Conservation (phyloP, 2,888 invertebrate species). For the Creontiades dilutus region DNA sequence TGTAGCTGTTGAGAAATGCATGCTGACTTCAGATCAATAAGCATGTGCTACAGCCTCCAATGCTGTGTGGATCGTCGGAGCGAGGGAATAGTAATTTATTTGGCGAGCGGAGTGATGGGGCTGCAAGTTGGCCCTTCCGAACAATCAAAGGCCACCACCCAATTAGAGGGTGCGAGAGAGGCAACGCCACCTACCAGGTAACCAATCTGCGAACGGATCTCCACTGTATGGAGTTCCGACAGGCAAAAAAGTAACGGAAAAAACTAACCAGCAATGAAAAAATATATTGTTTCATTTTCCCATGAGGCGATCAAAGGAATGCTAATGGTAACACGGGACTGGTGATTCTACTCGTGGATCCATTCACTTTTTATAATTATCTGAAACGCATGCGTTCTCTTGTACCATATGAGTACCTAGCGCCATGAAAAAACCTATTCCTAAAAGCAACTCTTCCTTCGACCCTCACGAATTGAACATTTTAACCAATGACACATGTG, state of each 20-base stretch:
- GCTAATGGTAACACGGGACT: background rate
- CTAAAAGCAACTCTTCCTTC: too few species aligned
- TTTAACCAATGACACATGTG: too few species aligned
- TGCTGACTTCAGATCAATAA: background rate
- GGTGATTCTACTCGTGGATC: background rate
- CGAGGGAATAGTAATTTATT: conserved; percentile 25
- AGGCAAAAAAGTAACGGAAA: too few species aligned
- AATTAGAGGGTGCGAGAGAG: background rate
- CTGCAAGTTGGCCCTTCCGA: conserved; percentile 32
- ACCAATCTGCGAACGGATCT: background rate
- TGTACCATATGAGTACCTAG: too few species aligned
- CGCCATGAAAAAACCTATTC: background rate
- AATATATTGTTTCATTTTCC: background rate
- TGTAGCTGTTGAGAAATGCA: too few species aligned
- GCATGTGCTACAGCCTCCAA: background rate
- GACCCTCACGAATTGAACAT: too few species aligned
- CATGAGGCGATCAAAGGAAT: background rate
- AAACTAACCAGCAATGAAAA: background rate
- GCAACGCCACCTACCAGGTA: conserved; percentile 13
- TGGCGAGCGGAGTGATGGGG: conserved; percentile 20
- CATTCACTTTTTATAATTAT: background rate
- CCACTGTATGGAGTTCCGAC: background rate
- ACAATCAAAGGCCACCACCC: conserved; percentile 27
- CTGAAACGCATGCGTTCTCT: too few species aligned
- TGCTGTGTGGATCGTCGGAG: background rate